These are phyloP conservation scores for Pristionchus mayeri DNA, from an alignment of 2,888 invertebrate species.

Conservation along the genomic window DNA sequence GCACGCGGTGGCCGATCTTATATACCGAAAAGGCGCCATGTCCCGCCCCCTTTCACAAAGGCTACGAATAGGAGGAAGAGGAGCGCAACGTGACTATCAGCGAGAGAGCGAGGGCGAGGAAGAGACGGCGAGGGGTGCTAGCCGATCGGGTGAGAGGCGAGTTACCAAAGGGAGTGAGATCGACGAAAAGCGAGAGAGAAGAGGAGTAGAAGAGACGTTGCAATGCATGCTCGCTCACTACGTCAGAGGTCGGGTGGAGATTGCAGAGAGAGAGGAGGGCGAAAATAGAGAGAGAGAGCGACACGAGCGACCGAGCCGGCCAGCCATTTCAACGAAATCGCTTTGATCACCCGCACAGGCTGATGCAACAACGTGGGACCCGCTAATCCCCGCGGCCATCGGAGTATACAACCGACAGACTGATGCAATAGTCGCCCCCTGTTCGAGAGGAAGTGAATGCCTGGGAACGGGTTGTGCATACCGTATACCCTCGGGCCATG, in stretches of 20 bases:
- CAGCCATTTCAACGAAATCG: slow-evolving; percentile 26
- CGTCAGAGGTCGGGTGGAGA: slow-evolving; percentile 36
- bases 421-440: slow-evolving; percentile 9
- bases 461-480: not conserved
- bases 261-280: not conserved
- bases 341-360: not conserved
- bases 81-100: slow-evolving; percentile 38
- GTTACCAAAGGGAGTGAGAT: not conserved
- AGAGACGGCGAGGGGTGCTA: slow-evolving; percentile 44
- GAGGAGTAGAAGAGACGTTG: not conserved
- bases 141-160: slow-evolving; percentile 9
- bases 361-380: slow-evolving; percentile 24
- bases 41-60: slow-evolving; percentile 45
- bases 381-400: not conserved
- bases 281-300: not conserved
- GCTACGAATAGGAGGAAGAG: slow-evolving; percentile 23
- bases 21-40: not conserved
- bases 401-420: slow-evolving; percentile 17
- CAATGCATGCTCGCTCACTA: not conserved
- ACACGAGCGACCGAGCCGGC: no score
- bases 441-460: not conserved
- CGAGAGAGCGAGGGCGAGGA: not conserved
- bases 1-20: not conserved
- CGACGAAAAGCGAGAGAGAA: slow-evolving; percentile 29
- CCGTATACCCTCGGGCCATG: slow-evolving; percentile 14